Evolutionary conservation across 2,888 invertebrate species (phyloP), one percentile per base, ranked within the genome.

Genomic region (Chouioia cunea): DNA sequence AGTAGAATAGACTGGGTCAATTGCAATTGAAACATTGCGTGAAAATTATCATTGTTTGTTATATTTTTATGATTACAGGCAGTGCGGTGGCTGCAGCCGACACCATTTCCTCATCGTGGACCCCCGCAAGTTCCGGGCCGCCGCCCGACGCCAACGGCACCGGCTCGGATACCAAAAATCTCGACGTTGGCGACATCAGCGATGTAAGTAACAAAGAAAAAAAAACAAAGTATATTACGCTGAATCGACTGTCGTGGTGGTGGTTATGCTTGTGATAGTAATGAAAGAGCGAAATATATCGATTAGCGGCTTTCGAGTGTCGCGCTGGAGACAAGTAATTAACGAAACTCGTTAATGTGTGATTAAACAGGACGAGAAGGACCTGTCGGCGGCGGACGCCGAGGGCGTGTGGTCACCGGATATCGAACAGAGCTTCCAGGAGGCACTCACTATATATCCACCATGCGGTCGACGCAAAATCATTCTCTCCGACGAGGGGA

Each of bases 401-500:
- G 99, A 99, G 88, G 99, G 99, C 81, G 99, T 99, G 73, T 99
- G 99, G 99, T 97, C 97, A 88, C 97, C 98, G 78, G 99, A 99
- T 89, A 99, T 99, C 88, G 99, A 99, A 88, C 99, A 99, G 89
- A 97, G 97, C 89, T 99, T 99, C 89, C 99, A 99, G 88, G 99
- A 99, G 89, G 99, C 99, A 77, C 91, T 99, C 86, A 97, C 98
- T 83, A 99, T 99, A 86, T 99, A 99, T 89, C 99, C 99, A 74
- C 99, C 99, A 76, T 99, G 99, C 88, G 99, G 99, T 78, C 89
- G 99, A 82, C 91, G 99, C 87, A 99, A 99, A 91, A 99, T 99
- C 87, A 99, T 99, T 82, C 92, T 99, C 82, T 97, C 97, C 81
- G 99, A 99, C 88, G 99, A 99, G 90, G 99, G 99, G 86, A 99